These are phyloP conservation scores for Cosmia trapezina DNA, from an alignment of 2,888 invertebrate genomes.

Conservation along the genomic window DNA sequence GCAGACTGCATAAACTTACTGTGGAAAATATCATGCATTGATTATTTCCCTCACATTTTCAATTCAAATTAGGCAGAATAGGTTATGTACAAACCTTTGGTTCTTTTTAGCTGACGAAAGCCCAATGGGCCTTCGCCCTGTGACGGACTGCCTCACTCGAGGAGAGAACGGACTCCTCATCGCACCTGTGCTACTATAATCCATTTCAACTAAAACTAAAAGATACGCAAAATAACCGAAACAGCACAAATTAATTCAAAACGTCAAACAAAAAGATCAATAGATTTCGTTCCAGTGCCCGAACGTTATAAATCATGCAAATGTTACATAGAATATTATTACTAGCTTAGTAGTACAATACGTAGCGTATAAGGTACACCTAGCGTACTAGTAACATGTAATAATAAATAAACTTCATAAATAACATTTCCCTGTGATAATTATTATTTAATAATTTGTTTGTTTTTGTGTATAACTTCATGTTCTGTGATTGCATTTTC, in stretches of 20 bases:
- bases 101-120: conserved; percentile 81
- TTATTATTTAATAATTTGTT: too few relatives aligned
- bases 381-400: too few relatives aligned
- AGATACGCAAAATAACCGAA: conserved; percentile 60
- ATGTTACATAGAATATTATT: background rate
- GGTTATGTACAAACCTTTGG: conserved; percentile 77
- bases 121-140: conserved; percentile 81
- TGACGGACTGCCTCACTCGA: conserved; percentile 81
- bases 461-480: too few relatives aligned
- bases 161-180: conserved; percentile 87
- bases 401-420: too few relatives aligned
- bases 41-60: conserved; percentile 6
- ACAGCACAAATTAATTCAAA: conserved; percentile 57
- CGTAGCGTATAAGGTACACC: too few relatives aligned
- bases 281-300: conserved; percentile 37
- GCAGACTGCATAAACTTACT: conserved; percentile 79
- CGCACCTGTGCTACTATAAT: conserved; percentile 82
- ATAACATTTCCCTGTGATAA: too few relatives aligned
- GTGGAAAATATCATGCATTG: conserved; percentile 46
- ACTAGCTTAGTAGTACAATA: too few relatives aligned
- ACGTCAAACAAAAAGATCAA: conserved; percentile 60
- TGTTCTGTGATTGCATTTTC: too few relatives aligned
- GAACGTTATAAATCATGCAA: background rate
- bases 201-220: conserved; percentile 70
- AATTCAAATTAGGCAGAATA: conserved; percentile 23